These are phyloP conservation scores for Cephalopterus ornatus DNA, from an alignment of 2,113 vertebrate genomes.

Conservation along the genomic window DNA sequence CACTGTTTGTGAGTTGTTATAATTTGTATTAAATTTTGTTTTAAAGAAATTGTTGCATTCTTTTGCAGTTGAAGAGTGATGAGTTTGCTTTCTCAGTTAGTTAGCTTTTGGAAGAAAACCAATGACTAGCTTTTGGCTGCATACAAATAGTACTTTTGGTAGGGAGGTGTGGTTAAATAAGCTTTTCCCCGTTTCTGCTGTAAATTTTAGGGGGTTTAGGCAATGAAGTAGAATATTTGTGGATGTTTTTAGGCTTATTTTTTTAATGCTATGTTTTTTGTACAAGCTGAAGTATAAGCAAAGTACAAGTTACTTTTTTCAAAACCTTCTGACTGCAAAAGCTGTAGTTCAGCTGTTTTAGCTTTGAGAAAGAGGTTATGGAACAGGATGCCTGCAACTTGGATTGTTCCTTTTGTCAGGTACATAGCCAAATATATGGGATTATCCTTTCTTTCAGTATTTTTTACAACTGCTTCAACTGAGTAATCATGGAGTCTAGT, in stretches of 20 bases:
- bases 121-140: background rate
- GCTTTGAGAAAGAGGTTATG: background rate
- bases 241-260: background rate
- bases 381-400: background rate
- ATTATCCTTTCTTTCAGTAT: background rate
- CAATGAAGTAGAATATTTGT: background rate
- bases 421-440: background rate
- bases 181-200: background rate
- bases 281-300: background rate
- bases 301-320: background rate
- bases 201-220: background rate
- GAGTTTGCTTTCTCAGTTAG: background rate
- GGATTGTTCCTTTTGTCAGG: background rate
- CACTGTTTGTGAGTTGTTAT: background rate
- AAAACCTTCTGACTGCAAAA: background rate
- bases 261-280: background rate
- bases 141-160: background rate
- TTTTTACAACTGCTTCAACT: background rate
- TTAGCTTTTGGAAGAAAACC: background rate
- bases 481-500: background rate
- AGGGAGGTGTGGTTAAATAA: background rate
- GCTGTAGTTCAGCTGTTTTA: background rate
- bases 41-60: background rate
- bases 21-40: background rate
- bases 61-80: background rate